These are phyloP conservation scores for Phrynosoma platyrhinos DNA, from an alignment of 2,113 vertebrate species.

Conservation along the genomic window DNA sequence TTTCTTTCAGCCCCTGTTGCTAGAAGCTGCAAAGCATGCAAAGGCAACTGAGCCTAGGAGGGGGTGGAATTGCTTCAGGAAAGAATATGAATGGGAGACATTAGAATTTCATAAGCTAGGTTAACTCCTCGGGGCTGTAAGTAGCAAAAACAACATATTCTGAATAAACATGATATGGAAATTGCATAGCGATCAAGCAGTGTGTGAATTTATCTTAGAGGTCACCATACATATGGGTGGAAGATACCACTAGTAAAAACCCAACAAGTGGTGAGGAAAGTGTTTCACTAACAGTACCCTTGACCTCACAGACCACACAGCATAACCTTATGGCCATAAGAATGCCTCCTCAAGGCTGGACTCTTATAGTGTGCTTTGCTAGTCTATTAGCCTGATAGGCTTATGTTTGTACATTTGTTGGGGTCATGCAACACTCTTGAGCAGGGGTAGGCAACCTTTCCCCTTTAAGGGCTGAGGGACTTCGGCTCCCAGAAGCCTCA, in stretches of 20 bases:
- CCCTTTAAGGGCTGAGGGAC: too few species aligned
- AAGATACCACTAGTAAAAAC: constrained; percentile 64
- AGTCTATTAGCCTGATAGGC: too few species aligned
- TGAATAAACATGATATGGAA: constrained; percentile 81
- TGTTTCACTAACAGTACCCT: not conserved
- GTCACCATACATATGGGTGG: constrained; percentile 32
- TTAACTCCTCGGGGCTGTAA: constrained; percentile 74
- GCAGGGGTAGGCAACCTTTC: too few species aligned
- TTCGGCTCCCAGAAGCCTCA: too few species aligned
- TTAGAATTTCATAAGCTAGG: constrained; percentile 77
- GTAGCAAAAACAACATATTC: constrained; percentile 73
- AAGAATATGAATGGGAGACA: constrained; percentile 61
- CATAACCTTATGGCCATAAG: not conserved
- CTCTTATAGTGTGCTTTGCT: too few species aligned
- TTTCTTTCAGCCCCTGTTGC: constrained; percentile 26
- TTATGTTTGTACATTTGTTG: too few species aligned
- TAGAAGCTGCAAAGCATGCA: constrained; percentile 45
- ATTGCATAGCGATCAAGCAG: constrained; percentile 64
- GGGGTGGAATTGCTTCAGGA: constrained; percentile 52
- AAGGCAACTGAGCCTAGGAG: constrained; percentile 53
- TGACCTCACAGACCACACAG: not conserved
- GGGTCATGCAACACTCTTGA: too few species aligned
- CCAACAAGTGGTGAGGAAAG: constrained; percentile 7
- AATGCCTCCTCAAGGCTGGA: not conserved
- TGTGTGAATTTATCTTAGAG: constrained; percentile 62